phyloP scores from a whole-genome alignment of 1,140 invertebrate genomes.

The Papilio polytes region DNA sequence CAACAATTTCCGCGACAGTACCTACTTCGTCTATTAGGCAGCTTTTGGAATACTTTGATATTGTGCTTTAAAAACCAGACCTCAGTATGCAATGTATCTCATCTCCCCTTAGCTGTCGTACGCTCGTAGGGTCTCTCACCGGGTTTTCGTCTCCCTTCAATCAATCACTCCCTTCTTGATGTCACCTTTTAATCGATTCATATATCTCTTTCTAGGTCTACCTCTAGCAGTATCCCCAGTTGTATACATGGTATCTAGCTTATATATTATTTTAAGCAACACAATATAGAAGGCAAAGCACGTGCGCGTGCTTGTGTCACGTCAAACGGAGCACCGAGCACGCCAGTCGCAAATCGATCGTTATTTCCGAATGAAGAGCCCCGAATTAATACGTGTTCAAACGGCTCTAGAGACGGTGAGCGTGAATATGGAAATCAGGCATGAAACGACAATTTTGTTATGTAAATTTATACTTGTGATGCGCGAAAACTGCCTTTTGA shows the following conservation, averaged over 20 bases:
- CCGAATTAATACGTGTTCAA: constrained; percentile 35
- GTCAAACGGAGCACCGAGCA: constrained; percentile 11
- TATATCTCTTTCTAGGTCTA: no score
- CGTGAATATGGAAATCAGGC: constrained; percentile 37
- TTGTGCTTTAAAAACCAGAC: no score
- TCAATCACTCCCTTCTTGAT: no score
- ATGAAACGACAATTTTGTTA: constrained; percentile 36
- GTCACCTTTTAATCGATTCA: no score
- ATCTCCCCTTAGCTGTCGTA: no score
- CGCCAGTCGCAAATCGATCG: constrained; percentile 25
- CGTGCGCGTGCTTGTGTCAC: background rate
- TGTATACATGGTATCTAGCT: background rate
- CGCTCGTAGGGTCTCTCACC: no score
- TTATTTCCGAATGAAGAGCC: constrained; percentile 36
- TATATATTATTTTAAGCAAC: background rate
- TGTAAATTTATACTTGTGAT: constrained; percentile 38
- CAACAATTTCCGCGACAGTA: no score
- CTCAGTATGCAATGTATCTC: no score
- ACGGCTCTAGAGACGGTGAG: constrained; percentile 24
- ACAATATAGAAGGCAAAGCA: constrained; percentile 8
- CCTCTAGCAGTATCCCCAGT: background rate
- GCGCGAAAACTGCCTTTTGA: constrained; percentile 37
- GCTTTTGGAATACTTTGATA: no score
- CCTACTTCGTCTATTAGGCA: no score
- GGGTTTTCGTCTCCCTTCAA: no score